Base-by-base conservation (phyloP, 2,888 invertebrate species). In the Cremastobaeus sp. region DNA sequence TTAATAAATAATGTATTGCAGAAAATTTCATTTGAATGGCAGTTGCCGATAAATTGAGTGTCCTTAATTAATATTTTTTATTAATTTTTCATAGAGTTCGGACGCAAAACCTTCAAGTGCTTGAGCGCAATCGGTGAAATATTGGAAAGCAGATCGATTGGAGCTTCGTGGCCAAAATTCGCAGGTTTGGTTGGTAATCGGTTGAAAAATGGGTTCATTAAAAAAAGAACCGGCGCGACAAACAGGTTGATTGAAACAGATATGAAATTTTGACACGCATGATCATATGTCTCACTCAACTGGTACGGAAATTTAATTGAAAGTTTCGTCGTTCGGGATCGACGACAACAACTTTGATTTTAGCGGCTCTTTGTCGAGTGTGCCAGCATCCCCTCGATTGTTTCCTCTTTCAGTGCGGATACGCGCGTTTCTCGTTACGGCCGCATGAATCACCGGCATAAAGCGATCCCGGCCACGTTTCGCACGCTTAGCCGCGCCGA, bases 251-350 rank as follows among this genome's bases (percentile, higher is more conserved):
- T 68, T 62, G 54, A 62, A 48, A 62, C 41, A 62, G 48, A 62
- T 60, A 55, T 70, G 34, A 28, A 62, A 59, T 47, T 60, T 54
- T 69, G 60, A 60, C 60, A 20, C 39, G 55, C 18, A 12, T 15
- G 54, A 43, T 43, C 65, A 47, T 57, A 48, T 35, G 54, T 65
- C 59, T 65, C 41, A 52, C 45, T 59, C 52, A 59, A 59, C 25
- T 30, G 52, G 43, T 65, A 37, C 62, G 73, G 65, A 72, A 72
- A 65, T 72, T 48, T 60, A 72, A 72, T 73, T 73, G 73, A 73
- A 68, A 62, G 41, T 73, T 68, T 60, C 62, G 72, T 50, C 65
- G 64, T 47, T 48, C 64, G 57, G 50, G 57, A 64, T 71, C 64
- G 47, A 30, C 52, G 28, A 62, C 45, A 62, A 68, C 66, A 50